Conservation (phyloP, 2,888 invertebrate genomes). For the Adineta ricciae region DNA sequence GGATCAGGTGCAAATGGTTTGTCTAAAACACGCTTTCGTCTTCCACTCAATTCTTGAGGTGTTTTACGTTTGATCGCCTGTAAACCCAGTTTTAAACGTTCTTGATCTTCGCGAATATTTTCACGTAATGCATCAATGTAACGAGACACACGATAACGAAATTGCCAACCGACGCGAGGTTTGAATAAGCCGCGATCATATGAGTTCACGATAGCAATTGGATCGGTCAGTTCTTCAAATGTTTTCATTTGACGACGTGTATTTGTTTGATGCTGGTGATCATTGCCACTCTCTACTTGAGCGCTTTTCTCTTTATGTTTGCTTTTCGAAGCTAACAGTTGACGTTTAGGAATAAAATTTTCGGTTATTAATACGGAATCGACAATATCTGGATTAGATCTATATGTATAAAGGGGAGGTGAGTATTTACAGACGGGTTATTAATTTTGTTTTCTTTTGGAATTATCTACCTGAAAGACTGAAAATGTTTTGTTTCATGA, state of each 20-base stretch:
- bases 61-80: slow-evolving; percentile 11
- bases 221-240: neutral
- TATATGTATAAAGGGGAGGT: slow-evolving; percentile 4
- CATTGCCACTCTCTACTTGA: neutral
- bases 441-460: neutral
- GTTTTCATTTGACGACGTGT: neutral
- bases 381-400: neutral
- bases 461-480: neutral
- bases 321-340: neutral
- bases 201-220: neutral
- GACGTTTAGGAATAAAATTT: neutral
- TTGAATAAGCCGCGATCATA: slow-evolving; percentile 18
- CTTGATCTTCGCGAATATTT: slow-evolving; percentile 22
- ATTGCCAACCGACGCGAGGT: slow-evolving; percentile 30
- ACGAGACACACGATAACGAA: slow-evolving; percentile 28
- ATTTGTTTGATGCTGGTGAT: too few species aligned
- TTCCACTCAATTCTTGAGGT: slow-evolving; percentile 6
- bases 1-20: neutral
- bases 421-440: neutral
- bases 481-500: neutral
- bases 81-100: slow-evolving; percentile 18
- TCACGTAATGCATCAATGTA: slow-evolving; percentile 19
- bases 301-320: neutral
- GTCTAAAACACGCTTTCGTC: neutral
- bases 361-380: neutral